Evolutionary conservation across 2,888 invertebrate genomes (phyloP).

Genomic region (Glyphotaelius pellucidus): DNA sequence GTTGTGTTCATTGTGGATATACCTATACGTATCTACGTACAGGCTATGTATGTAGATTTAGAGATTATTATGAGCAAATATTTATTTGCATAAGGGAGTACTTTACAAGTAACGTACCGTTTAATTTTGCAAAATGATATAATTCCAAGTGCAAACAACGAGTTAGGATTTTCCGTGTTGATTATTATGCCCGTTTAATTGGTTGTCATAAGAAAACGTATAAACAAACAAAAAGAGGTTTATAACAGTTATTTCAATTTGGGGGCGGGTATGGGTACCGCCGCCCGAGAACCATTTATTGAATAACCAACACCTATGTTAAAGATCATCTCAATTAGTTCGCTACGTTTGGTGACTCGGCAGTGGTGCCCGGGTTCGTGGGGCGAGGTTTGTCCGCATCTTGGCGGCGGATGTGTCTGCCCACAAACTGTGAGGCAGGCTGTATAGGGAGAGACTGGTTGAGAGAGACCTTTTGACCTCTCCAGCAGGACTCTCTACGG

Average conservation of each 20-base stretch:
- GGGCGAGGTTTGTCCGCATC: no score
- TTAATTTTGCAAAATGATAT: background rate
- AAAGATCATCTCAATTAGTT: no score
- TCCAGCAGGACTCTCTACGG: no score
- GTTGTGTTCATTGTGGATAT: background rate
- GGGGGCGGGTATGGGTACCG: no score
- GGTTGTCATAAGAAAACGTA: background rate
- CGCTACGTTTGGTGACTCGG: no score
- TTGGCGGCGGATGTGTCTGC: no score
- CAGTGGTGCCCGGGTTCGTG: no score
- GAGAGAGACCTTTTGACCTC: no score
- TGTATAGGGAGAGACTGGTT: no score
- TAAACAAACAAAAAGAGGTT: background rate
- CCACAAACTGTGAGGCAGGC: no score
- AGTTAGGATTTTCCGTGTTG: background rate
- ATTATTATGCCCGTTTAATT: background rate
- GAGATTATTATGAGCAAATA: background rate
- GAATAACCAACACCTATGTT: no score
- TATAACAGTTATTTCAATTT: background rate
- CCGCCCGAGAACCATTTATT: no score
- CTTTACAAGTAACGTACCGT: background rate
- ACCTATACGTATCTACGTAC: background rate
- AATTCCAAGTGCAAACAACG: background rate
- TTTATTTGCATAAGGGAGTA: background rate
- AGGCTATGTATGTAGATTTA: background rate